Conservation (phyloP, 2,113 vertebrate genomes). For the Garra rufa region DNA sequence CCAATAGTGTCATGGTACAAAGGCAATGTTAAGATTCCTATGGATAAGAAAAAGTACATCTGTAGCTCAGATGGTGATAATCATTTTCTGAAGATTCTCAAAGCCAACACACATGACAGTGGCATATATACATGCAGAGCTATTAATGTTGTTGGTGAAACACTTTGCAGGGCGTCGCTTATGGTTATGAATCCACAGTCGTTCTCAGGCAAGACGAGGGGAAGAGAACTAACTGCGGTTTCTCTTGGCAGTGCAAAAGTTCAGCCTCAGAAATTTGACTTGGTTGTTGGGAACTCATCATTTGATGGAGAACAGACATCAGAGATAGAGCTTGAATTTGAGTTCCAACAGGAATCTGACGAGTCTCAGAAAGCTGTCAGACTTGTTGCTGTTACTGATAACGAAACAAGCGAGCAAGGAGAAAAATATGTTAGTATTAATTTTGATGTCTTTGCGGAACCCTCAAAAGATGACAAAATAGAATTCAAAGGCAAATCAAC, state of each 20-base stretch:
- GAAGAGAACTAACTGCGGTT: slow-evolving; percentile 72
- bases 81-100: slow-evolving; percentile 85
- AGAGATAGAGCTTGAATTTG: slow-evolving; percentile 87
- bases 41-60: slow-evolving; percentile 80
- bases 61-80: slow-evolving; percentile 84
- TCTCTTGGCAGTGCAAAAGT: slow-evolving; percentile 67
- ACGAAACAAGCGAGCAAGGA: slow-evolving; percentile 75
- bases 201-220: slow-evolving; percentile 66
- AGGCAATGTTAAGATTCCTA: slow-evolving; percentile 79
- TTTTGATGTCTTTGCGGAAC: slow-evolving; percentile 84
- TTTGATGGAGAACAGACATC: slow-evolving; percentile 78
- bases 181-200: slow-evolving; percentile 74
- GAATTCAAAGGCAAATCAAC: slow-evolving; percentile 86
- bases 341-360: slow-evolving; percentile 77
- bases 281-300: slow-evolving; percentile 78
- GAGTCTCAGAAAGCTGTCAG: slow-evolving; percentile 79
- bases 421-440: slow-evolving; percentile 79
- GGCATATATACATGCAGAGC: slow-evolving; percentile 88
- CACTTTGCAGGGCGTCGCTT: slow-evolving; percentile 83
- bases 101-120: slow-evolving; percentile 78
- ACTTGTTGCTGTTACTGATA: slow-evolving; percentile 79
- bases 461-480: slow-evolving; percentile 80
- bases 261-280: slow-evolving; percentile 78
- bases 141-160: slow-evolving; percentile 88
- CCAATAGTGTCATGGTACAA: slow-evolving; percentile 92